A percentile compares a stretch with the other conserved stretches of the same genome.
phyloP scores from a whole-genome alignment of 2,113 vertebrate species.

The Salminus brasiliensis region DNA sequence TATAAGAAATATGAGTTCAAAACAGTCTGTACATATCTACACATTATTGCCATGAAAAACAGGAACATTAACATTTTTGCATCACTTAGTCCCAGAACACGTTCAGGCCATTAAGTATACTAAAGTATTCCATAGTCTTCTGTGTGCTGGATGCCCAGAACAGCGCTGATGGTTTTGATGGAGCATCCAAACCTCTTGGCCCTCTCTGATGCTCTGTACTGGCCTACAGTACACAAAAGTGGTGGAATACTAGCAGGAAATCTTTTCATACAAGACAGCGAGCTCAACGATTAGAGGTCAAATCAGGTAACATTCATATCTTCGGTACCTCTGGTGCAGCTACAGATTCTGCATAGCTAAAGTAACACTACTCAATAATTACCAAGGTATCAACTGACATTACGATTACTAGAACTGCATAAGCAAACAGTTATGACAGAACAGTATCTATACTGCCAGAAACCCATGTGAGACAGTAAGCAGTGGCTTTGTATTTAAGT shows the following conservation, averaged over 20 bases:
- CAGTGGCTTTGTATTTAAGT: background rate
- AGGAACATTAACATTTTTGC: constrained; percentile 86
- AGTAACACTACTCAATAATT: constrained; percentile 67
- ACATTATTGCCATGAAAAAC: constrained; percentile 98
- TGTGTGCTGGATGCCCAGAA: constrained; percentile 18
- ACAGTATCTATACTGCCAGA: background rate
- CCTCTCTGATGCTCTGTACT: no score
- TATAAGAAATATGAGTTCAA: constrained; percentile 61
- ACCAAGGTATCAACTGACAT: constrained; percentile 5
- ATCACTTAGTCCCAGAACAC: constrained; percentile 57
- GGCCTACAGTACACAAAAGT: constrained; percentile 47
- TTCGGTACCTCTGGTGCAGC: constrained; percentile 79
- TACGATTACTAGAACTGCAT: background rate
- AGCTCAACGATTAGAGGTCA: background rate
- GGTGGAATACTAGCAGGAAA: constrained; percentile 43
- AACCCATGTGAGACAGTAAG: background rate
- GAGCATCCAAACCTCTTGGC: background rate
- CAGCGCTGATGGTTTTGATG: constrained; percentile 1
- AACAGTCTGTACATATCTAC: constrained; percentile 94
- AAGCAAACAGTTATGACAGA: background rate
- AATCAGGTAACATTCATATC: constrained; percentile 77
- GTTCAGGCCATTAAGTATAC: constrained; percentile 11
- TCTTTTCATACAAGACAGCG: constrained; percentile 29
- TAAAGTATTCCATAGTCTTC: constrained; percentile 12
- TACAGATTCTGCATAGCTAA: constrained; percentile 91